Conservation (phyloP, 2,888 invertebrate species). For the Danaus chrysippus region DNA sequence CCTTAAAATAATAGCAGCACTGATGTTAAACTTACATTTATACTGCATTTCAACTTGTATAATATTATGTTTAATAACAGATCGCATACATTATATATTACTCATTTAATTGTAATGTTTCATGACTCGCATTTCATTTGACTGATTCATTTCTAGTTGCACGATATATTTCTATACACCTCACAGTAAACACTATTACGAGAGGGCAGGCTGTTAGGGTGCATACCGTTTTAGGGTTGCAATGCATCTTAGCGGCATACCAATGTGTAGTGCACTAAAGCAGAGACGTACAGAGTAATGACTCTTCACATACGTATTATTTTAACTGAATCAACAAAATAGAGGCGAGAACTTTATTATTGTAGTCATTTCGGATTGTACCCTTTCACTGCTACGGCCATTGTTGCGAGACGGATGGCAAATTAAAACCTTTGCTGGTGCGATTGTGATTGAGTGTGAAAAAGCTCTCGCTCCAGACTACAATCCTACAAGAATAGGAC, state of each 20-base stretch:
- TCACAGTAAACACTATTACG: conserved; percentile 1
- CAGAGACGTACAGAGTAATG: conserved; percentile 3
- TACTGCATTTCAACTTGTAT: too few species aligned
- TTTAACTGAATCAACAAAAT: conserved; percentile 2
- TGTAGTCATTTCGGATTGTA: conserved; percentile 28
- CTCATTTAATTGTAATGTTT: too few species aligned
- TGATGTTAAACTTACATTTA: too few species aligned
- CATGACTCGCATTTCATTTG: too few species aligned
- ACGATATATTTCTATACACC: neutral
- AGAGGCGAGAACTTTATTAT: neutral
- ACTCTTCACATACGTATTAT: conserved; percentile 1
- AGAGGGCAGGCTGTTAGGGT: neutral
- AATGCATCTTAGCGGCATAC: conserved; percentile 3
- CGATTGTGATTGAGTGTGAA: conserved; percentile 72
- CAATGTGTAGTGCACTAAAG: conserved; percentile 14
- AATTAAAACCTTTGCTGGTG: conserved; percentile 56
- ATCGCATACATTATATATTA: neutral
- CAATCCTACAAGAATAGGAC: conserved; percentile 46
- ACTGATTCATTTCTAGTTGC: too few species aligned
- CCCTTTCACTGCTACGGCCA: conserved; percentile 33
- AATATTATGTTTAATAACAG: too few species aligned
- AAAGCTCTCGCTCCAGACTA: conserved; percentile 61
- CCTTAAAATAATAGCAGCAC: too few species aligned
- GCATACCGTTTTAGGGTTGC: conserved; percentile 1
- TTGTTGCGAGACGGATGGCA: conserved; percentile 68